Conservation (phyloP, 2,113 vertebrate genomes). For the Catagonus wagneri region DNA sequence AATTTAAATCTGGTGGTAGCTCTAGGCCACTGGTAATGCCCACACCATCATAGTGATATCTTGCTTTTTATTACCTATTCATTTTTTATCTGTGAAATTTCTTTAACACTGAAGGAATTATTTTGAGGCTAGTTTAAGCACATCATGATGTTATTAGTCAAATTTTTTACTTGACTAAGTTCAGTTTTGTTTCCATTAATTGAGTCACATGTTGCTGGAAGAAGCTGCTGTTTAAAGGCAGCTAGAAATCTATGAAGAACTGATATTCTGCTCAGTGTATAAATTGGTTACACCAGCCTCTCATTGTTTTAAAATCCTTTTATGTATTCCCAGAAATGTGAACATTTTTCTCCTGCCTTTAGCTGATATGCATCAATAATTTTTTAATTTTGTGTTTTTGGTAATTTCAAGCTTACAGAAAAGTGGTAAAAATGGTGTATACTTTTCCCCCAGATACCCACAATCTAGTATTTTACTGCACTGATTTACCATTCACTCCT, state of each 20-base stretch:
- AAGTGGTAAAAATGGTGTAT: background rate
- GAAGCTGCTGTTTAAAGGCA: conserved; percentile 9
- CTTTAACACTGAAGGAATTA: background rate
- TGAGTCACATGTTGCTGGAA: background rate
- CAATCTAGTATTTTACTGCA: background rate
- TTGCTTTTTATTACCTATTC: background rate
- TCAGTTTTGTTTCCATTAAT: conserved; percentile 15
- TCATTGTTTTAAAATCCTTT: background rate
- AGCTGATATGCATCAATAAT: background rate
- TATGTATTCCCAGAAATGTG: background rate
- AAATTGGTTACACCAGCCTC: background rate
- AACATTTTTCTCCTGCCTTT: background rate
- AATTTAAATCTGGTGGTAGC: background rate
- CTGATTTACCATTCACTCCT: background rate
- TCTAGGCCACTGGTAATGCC: background rate
- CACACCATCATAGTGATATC: background rate
- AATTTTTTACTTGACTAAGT: conserved; percentile 18
- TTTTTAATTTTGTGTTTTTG: background rate
- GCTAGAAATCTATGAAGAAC: background rate
- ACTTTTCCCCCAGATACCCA: background rate
- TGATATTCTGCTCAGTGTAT: background rate
- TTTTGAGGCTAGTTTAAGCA: background rate
- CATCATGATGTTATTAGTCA: background rate
- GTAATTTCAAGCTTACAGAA: background rate
- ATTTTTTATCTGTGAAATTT: background rate